phyloP scores from a whole-genome alignment of 1,140 invertebrate genomes.

The Lordiphosa collinella region DNA sequence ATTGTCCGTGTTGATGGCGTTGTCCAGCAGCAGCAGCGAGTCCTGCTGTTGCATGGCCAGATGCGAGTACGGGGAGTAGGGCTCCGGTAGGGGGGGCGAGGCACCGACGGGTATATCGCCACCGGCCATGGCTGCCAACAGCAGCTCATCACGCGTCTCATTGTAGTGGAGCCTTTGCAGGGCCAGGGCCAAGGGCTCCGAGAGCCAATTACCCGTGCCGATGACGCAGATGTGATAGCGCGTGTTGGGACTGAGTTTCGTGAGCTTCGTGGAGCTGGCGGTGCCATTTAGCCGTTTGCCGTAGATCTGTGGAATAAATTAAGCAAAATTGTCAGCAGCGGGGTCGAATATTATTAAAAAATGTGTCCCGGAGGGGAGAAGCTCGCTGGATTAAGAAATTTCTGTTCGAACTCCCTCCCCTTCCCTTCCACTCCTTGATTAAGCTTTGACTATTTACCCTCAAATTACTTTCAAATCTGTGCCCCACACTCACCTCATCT shows the following conservation, averaged over 20 bases:
- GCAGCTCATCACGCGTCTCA: conserved; percentile 57
- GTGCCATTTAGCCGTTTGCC: conserved; percentile 85
- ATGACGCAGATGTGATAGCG: conserved; percentile 92
- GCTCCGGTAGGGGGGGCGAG: conserved; percentile 35
- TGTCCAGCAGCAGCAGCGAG: conserved; percentile 52
- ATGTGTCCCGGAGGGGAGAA: conserved; percentile 6
- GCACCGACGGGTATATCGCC: conserved; percentile 6
- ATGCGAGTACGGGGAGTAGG: conserved; percentile 55
- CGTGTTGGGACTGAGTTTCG: conserved; percentile 86
- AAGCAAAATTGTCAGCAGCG: conserved; percentile 31
- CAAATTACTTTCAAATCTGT: conserved; percentile 45
- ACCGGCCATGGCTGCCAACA: conserved; percentile 2
- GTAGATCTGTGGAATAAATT: conserved; percentile 82
- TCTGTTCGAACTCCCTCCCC: no score
- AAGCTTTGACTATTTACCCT: conserved; percentile 31
- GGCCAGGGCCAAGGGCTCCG: conserved; percentile 79
- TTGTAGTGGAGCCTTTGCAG: conserved; percentile 80
- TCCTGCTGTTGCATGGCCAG: conserved; percentile 38
- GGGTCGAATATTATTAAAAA: conserved; percentile 31
- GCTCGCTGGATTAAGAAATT: no score
- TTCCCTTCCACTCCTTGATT: no score
- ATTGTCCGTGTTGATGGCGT: conserved; percentile 78
- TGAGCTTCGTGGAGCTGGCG: conserved; percentile 86
- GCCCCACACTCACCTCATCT: conserved; percentile 65
- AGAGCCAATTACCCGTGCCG: conserved; percentile 87